phyloP scores from a whole-genome alignment of 2,797 vertebrate genomes.

The Rhinatrema bivittatum region DNA sequence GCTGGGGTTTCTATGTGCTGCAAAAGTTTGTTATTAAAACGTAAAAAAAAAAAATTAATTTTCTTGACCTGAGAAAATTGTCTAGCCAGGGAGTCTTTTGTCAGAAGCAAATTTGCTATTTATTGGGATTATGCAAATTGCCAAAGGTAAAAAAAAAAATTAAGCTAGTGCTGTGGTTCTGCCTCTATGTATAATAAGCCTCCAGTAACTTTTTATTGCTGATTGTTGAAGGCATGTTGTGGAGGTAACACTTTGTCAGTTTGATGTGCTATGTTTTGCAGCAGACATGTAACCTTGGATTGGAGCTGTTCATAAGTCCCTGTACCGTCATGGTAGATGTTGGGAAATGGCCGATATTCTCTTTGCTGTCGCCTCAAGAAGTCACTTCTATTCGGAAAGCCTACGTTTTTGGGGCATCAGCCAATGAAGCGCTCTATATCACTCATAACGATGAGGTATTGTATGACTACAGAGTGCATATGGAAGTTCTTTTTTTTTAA shows the following conservation, averaged over 20 bases:
- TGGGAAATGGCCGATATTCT: conserved; percentile 91
- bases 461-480: too few relatives aligned
- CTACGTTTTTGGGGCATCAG: conserved; percentile 83
- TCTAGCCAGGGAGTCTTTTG: too few relatives aligned
- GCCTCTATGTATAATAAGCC: too few relatives aligned
- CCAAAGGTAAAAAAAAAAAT: too few relatives aligned
- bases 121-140: too few relatives aligned
- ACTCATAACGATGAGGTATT: conserved; percentile 83
- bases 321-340: conserved; percentile 81
- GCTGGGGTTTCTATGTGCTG: too few relatives aligned
- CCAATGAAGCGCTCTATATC: conserved; percentile 86
- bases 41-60: too few relatives aligned
- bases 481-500: not conserved
- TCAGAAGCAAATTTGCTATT: too few relatives aligned
- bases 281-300: conserved; percentile 15
- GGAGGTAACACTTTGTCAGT: too few relatives aligned
- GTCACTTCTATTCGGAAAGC: conserved; percentile 74
- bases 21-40: too few relatives aligned
- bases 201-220: not conserved
- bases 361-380: conserved; percentile 77
- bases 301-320: conserved; percentile 25
- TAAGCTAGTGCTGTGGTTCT: too few relatives aligned
- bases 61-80: too few relatives aligned
- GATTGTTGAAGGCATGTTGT: not conserved
- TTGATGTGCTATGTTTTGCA: conserved; percentile 10